phyloP scores from a whole-genome alignment of 2,797 vertebrate species.

The Lateolabrax maculatus region DNA sequence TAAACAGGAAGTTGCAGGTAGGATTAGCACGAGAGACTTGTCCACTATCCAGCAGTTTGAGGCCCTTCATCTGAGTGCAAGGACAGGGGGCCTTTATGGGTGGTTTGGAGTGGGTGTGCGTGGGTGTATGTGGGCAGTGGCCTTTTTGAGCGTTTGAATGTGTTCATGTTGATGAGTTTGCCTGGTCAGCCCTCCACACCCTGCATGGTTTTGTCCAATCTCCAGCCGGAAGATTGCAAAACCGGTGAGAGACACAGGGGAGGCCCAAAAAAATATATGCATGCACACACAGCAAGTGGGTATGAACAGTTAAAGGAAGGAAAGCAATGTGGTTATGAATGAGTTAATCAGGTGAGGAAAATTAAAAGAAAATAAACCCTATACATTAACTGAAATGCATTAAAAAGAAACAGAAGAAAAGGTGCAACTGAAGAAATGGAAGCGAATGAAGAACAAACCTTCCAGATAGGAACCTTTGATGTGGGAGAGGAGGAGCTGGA shows the following conservation, averaged over 20 bases:
- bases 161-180: conserved; percentile 40
- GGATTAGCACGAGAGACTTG: conserved; percentile 64
- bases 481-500: conserved; percentile 97
- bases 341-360: conserved; percentile 71
- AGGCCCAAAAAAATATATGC: conserved; percentile 44
- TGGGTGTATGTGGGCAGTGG: conserved; percentile 32
- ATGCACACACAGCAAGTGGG: conserved; percentile 56
- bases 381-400: conserved; percentile 40
- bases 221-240: conserved; percentile 71
- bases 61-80: conserved; percentile 85
- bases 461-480: conserved; percentile 99
- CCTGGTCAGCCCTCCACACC: conserved; percentile 52
- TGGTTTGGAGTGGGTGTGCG: conserved; percentile 36
- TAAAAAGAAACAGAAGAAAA: conserved; percentile 58
- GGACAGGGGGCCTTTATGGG: conserved; percentile 78
- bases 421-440: conserved; percentile 73
- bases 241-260: conserved; percentile 51
- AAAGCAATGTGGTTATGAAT: conserved; percentile 77
- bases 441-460: conserved; percentile 96
- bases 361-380: conserved; percentile 43
- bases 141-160: conserved; percentile 16
- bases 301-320: conserved; percentile 64
- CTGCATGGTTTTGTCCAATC: conserved; percentile 76
- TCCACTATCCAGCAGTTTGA: conserved; percentile 86
- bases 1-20: conserved; percentile 47